Evolutionary conservation across 1,140 invertebrate genomes (phyloP).

Genomic region (Eurosta solidaginis): DNA sequence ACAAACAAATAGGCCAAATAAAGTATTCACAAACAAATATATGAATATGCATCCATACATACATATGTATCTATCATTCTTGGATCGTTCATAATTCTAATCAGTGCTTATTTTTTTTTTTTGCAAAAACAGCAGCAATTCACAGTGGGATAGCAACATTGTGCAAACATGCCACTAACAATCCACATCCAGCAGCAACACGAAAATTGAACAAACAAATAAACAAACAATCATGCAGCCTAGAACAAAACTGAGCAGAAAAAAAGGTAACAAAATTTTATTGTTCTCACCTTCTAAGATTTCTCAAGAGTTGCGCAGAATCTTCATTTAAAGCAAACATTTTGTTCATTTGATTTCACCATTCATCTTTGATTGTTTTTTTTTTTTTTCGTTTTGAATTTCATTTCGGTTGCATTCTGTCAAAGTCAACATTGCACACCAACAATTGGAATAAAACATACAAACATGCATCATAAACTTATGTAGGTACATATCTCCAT

Average conservation of each 20-base stretch:
- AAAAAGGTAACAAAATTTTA: not conserved
- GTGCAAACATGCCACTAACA: conserved; percentile 10
- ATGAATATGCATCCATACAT: not conserved
- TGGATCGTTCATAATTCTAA: not conserved
- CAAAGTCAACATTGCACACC: not conserved
- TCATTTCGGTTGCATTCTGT: not conserved
- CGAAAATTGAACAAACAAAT: not conserved
- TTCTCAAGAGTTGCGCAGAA: not conserved
- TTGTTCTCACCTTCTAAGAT: not conserved
- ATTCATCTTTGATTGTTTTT: not conserved
- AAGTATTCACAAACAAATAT: not conserved
- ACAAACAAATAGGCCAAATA: not conserved
- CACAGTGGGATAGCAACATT: conserved; percentile 27
- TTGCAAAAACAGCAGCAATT: conserved; percentile 6
- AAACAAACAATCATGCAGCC: not conserved
- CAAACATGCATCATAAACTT: too few species aligned
- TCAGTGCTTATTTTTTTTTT: not conserved
- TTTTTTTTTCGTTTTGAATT: too few species aligned
- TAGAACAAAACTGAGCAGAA: not conserved
- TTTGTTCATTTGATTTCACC: not conserved
- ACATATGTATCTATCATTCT: not conserved
- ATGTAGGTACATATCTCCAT: not conserved
- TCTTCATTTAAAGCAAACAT: not conserved
- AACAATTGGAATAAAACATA: not conserved
- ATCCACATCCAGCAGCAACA: not conserved